A percentile compares a stretch with the other conserved stretches of the same genome.
Evolutionary conservation across 2,888 invertebrate species (phyloP).

Genomic region (Acronicta leporina): DNA sequence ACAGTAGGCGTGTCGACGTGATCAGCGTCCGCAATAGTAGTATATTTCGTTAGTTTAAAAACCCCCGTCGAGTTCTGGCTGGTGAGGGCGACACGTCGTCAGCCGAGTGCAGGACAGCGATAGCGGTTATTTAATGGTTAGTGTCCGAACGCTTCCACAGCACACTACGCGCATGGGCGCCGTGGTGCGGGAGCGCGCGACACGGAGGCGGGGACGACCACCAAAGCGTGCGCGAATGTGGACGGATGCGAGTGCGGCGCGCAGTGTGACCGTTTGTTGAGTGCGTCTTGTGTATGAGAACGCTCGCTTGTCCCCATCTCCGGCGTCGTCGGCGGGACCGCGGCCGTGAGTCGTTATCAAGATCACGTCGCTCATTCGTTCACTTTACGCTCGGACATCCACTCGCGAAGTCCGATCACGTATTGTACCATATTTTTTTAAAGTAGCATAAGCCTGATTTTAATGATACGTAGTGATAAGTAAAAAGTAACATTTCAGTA

Average conservation of each 20-base stretch:
- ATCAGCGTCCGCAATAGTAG: slow-evolving; percentile 87
- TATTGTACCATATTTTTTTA: slow-evolving; percentile 87
- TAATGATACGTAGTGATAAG: slow-evolving; percentile 82
- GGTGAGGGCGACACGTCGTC: slow-evolving; percentile 67
- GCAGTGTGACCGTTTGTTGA: slow-evolving; percentile 69
- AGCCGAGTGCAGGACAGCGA: slow-evolving; percentile 80
- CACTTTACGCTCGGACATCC: slow-evolving; percentile 85
- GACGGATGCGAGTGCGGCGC: slow-evolving; percentile 78
- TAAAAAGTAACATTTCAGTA: slow-evolving; percentile 86
- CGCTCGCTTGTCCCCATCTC: slow-evolving; percentile 89
- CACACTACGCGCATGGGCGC: slow-evolving; percentile 71
- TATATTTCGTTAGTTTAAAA: slow-evolving; percentile 83
- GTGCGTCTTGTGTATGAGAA: slow-evolving; percentile 66
- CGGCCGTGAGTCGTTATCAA: slow-evolving; percentile 86
- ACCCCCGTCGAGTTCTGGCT: slow-evolving; percentile 83
- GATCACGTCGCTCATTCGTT: slow-evolving; percentile 87
- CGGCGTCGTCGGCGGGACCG: slow-evolving; percentile 80
- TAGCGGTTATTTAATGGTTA: slow-evolving; percentile 82
- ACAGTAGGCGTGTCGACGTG: slow-evolving; percentile 77
- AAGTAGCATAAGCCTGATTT: slow-evolving; percentile 84
- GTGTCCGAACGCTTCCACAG: slow-evolving; percentile 78
- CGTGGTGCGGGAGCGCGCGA: slow-evolving; percentile 71
- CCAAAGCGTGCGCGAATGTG: slow-evolving; percentile 79
- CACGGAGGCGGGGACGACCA: slow-evolving; percentile 87
- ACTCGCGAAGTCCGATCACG: slow-evolving; percentile 75